These are phyloP conservation scores for Oedothorax gibbosus DNA, from an alignment of 1,140 invertebrate genomes.

Conservation along the genomic window DNA sequence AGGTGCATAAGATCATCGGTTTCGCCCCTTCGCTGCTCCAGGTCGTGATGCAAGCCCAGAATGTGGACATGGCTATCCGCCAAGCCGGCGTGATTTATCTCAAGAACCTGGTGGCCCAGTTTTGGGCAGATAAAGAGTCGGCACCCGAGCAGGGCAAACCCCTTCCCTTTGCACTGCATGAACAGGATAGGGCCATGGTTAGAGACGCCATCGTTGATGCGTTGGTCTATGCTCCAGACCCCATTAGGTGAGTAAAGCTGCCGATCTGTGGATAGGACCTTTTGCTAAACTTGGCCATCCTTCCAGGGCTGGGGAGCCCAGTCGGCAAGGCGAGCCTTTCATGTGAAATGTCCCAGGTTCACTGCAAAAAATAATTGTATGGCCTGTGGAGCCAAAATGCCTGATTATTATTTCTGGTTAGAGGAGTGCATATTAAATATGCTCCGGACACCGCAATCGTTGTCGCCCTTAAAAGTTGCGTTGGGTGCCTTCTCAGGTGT, in stretches of 20 bases:
- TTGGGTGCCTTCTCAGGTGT: too few relatives aligned
- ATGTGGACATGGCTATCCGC: constrained; percentile 89
- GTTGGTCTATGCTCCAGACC: constrained; percentile 89
- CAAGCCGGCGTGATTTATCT: constrained; percentile 97
- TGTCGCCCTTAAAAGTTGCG: too few relatives aligned
- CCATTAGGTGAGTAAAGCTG: constrained; percentile 80
- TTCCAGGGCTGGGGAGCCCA: too few relatives aligned
- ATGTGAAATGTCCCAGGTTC: too few relatives aligned
- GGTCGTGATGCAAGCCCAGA: constrained; percentile 86
- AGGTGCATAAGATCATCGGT: constrained; percentile 96
- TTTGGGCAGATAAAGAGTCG: constrained; percentile 89
- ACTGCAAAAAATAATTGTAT: too few relatives aligned
- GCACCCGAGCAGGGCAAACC: constrained; percentile 74
- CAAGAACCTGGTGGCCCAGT: constrained; percentile 91
- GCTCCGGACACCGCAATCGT: too few relatives aligned
- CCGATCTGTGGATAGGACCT: too few relatives aligned
- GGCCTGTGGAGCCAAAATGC: too few relatives aligned
- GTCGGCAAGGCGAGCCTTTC: too few relatives aligned
- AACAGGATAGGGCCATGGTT: constrained; percentile 95
- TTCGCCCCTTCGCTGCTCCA: constrained; percentile 93
- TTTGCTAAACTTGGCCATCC: too few relatives aligned
- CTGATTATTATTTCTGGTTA: too few relatives aligned
- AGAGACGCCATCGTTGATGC: constrained; percentile 94
- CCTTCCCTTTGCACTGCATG: constrained; percentile 89
- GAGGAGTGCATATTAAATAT: too few relatives aligned